Conservation (phyloP, 2,113 vertebrate genomes). For the Colossoma macropomum region DNA sequence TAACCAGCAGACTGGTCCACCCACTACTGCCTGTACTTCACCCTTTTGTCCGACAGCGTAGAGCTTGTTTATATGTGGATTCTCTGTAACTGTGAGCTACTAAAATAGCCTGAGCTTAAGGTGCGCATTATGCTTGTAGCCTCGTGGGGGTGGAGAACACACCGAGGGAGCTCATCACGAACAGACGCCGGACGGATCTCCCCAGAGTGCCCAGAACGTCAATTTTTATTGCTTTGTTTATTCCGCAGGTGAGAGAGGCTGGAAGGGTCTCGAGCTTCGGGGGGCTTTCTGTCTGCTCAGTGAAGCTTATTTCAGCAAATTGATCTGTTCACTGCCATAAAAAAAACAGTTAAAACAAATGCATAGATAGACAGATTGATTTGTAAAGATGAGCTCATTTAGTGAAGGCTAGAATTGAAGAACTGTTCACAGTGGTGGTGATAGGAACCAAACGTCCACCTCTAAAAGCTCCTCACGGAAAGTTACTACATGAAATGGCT, state of each 20-base stretch:
- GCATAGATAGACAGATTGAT: not conserved
- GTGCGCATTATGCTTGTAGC: not conserved
- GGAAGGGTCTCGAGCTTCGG: conserved; percentile 1
- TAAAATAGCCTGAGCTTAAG: conserved; percentile 18
- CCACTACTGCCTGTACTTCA: too few species aligned
- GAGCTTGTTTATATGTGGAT: too few species aligned
- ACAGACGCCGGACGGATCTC: conserved; percentile 20
- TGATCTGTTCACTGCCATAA: conserved; percentile 41
- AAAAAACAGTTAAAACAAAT: conserved; percentile 4
- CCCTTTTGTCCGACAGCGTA: too few species aligned
- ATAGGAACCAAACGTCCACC: too few species aligned
- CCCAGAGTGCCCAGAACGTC: conserved; percentile 18
- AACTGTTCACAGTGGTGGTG: too few species aligned
- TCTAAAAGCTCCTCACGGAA: too few species aligned
- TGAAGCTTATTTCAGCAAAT: conserved; percentile 59
- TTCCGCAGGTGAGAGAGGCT: conserved; percentile 11
- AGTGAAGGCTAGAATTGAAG: not conserved
- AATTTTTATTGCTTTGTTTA: conserved; percentile 50
- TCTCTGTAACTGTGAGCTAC: not conserved
- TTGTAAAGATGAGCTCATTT: too few species aligned
- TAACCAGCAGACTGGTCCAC: too few species aligned
- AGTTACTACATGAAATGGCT: too few species aligned
- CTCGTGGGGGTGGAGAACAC: not conserved
- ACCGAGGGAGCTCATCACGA: not conserved
- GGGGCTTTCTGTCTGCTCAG: conserved; percentile 49